Evolutionary conservation across 2,113 vertebrate genomes (phyloP), one percentile per base, ranked within the genome.

Genomic region (Phycodurus eques): DNA sequence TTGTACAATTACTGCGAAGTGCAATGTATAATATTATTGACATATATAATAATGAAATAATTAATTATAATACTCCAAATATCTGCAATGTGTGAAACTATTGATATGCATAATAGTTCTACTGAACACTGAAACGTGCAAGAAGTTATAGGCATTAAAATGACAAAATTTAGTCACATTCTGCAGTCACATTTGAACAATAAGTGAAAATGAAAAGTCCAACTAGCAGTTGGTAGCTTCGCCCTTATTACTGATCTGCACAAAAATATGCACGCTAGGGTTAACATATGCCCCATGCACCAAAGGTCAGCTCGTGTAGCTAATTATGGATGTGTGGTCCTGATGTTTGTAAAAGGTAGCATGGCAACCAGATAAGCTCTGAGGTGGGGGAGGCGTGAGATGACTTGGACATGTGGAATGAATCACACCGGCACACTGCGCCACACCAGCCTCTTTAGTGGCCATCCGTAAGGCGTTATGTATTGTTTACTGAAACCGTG

Each of bases 401-500:
- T 35, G 66, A 33, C 8, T 67, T 67, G 42, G 39, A 47, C 66
- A 31, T 31, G 44, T 35, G 22, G 47, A 74, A 70, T 42, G 67
- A 75, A 72, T 71, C 67, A 71, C 62, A 39, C 42, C 35, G 60
- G 71, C 49, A 65, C 49, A 53, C 47, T 42, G 59, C 70, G 68
- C 47, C 27, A 33, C 61, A 64, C 35, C 9, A 27, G 31, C 59
- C 17, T 74, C 46, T 75, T 59, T 75, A 46, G 67, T 56, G 77
- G 72, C 65, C 68, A 80, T 83, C 74, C 62, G 51, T 79, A 69
- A 68, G 43, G 56, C 8, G 47, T 57, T 56, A 72, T 76, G 51
- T 53, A 54, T 63, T 74, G 71, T 42, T 22, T 6, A 46, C 75
- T 66, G 65, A 66, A 80, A 70, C 72, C 70, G 33, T 14, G 57